These are phyloP conservation scores for Wiebesia pumilae DNA, from an alignment of 1,140 invertebrate species.

Conservation along the genomic window DNA sequence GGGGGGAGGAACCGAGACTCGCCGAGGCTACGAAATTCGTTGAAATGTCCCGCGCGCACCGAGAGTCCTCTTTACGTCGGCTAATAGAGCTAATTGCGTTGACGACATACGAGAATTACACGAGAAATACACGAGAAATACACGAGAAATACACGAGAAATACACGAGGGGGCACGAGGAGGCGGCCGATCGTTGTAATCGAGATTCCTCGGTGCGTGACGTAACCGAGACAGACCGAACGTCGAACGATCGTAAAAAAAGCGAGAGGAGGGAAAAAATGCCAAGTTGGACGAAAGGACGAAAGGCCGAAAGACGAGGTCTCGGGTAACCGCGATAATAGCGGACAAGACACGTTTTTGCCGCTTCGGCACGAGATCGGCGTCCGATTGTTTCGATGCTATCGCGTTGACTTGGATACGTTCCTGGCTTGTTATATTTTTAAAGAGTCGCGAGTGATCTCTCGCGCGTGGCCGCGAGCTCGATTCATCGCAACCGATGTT, in stretches of 20 bases:
- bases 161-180: no score
- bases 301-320: neutral
- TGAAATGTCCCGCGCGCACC: no score
- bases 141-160: no score
- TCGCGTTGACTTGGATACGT: neutral
- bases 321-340: neutral
- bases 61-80: no score
- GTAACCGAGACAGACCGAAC: neutral
- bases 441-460: neutral
- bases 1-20: no score
- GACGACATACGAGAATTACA: no score
- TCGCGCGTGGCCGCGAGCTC: neutral
- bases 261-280: no score
- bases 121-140: no score
- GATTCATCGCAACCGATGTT: slow-evolving; percentile 3
- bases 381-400: slow-evolving; percentile 2
- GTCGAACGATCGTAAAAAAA: neutral
- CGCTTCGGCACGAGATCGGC: neutral
- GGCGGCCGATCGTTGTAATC: neutral
- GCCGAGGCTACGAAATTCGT: no score
- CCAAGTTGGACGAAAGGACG: no score
- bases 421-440: slow-evolving; percentile 10
- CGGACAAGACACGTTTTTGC: neutral
- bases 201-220: neutral
- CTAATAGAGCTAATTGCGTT: no score